Base-by-base conservation (phyloP, 2,888 invertebrate genomes). In the Ormyrus nitidulus region DNA sequence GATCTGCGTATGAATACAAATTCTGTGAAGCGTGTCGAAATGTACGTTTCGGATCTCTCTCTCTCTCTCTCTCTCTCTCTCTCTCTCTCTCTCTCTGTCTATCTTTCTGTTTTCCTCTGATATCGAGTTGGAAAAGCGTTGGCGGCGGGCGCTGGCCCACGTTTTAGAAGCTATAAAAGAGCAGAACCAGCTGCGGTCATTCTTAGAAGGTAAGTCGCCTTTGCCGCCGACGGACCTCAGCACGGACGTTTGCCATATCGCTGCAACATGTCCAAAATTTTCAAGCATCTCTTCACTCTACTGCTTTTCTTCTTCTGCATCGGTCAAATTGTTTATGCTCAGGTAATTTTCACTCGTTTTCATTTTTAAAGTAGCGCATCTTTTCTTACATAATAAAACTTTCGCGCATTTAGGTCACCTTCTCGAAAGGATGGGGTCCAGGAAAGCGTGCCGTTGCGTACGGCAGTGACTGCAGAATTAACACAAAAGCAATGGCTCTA, bases 401-500 rank as follows among this genome's bases (percentile, higher is more conserved):
- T 13, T 69, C 70, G 0, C 46, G 9, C 8, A 10, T 58, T 9
- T 44, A 84, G 84, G 77, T 84, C 5, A 84, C 83, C 10, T 80
- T 83, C 59, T 84, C 83, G 8, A 83, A 79, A 75, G 83, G 83
- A 56, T 84, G 84, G 84, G 83, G 83, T 19, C 82, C 83, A 53
- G 84, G 84, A 54, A 84, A 84, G 62, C 80, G 84, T 49, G 80
- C 69, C 2, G 72, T 66, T 5, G 59, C 75, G 2, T 73, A 72
- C 44, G 81, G 81, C 10, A 80, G 48, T 49, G 81, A 83, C 6
- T 83, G 81, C 64, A 59, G 68, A 54, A 64, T 81, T 48, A 82
- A 83, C n/a, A 19, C 72, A 34, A 82, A 81, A 46, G 77, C 79
- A 4, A 10, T 79, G 64, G 70, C 76, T 51, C 59, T 72, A 10